Evolutionary conservation across 2,797 vertebrate genomes (phyloP), one percentile per base, ranked within the genome.

Genomic region (Anguilla anguilla): DNA sequence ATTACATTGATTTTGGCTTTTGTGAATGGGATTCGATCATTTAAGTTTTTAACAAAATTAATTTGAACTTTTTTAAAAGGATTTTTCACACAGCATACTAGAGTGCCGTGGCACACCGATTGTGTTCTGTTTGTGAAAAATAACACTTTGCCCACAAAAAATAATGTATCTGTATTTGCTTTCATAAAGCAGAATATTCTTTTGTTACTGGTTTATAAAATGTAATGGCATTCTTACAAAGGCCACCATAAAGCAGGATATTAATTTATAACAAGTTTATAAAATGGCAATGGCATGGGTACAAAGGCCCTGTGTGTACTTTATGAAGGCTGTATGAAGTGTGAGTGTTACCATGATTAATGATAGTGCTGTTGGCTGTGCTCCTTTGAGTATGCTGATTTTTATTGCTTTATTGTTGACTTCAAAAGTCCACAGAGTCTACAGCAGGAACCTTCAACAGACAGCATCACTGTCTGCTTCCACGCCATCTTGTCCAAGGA

Each of bases 401-500:
- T 9, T 51, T 7, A 31, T 19, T 49, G 13, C 5, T 49, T 49
- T 81, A 0, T 81, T 81, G 5, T 22, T 81, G 19, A 9, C 10
- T 6, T 43, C 77, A 46, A 81, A 49, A 81, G 77, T 2, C 5
- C 39, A 49, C 39, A 46, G 43, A 81, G 49, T 49, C 39, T 81
- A 17, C 69, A 39, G 51, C 67, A 77, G 6, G 74, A 19, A 10
- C 39, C 67, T 17, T 0, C 6, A 0, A 64, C 6, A 28, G 85
- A 84, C 1, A 55, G 67, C 0, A 17, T 96, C 49, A 92, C 6
- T 0, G 92, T 96, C 0, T 95, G 92, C 88, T 97, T 96, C 91
- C 95, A 96, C 2, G 96, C 95, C 0, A 87, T 97, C 85, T 3
- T 97, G 0, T 96, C 96, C 31, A 93, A 89, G 22, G 4, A 96